Conservation (phyloP, 2,797 vertebrate species). For the Allobates femoralis region DNA sequence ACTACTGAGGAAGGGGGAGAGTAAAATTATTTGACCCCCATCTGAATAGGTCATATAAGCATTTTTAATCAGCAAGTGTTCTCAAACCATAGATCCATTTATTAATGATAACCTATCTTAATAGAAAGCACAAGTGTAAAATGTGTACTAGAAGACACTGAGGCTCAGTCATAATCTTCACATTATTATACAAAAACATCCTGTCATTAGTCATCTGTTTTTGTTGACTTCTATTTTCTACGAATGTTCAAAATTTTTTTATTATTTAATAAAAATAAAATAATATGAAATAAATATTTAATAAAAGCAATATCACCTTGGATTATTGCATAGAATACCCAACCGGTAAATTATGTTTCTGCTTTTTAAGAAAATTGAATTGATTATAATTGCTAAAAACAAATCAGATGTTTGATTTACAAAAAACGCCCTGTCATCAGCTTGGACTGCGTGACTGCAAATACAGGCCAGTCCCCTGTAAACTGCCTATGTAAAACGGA, state of each 20-base stretch:
- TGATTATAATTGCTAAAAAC: neutral
- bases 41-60: neutral
- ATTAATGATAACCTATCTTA: neutral
- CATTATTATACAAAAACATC: neutral
- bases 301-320: neutral
- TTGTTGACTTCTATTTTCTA: neutral
- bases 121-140: too few species aligned
- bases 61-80: slow-evolving; percentile 16
- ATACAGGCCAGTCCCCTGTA: too few species aligned
- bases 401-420: neutral
- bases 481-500: neutral
- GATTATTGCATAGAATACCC: neutral
- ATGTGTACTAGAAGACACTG: neutral
- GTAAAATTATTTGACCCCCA: slow-evolving; percentile 2
- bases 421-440: neutral
- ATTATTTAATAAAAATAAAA: too few species aligned
- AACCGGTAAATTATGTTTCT: neutral
- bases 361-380: neutral
- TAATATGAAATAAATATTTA: too few species aligned
- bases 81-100: neutral
- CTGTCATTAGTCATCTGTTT: neutral
- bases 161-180: neutral
- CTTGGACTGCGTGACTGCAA: too few species aligned
- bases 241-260: neutral
- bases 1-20: neutral